Evolutionary conservation across 2,888 invertebrate species (phyloP).

Genomic region (Papilio elwesi): DNA sequence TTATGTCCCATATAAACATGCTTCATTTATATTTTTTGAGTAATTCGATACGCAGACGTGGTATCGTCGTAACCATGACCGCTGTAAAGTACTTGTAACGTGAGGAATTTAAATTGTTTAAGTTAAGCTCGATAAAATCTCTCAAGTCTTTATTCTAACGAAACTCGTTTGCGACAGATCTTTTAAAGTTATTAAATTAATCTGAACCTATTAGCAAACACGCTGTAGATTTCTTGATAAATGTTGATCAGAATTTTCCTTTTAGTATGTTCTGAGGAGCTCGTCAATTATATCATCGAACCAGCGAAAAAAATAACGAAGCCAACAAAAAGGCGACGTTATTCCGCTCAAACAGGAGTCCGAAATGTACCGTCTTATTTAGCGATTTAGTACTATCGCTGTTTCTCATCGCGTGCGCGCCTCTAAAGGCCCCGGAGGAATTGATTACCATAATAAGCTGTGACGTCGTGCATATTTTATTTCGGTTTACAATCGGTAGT

Average conservation of each 20-base stretch:
- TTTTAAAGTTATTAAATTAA: neutral
- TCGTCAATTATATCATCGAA: neutral
- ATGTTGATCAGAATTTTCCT: neutral
- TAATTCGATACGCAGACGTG: too few relatives aligned
- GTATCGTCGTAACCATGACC: neutral
- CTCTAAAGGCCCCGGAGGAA: conserved; percentile 39
- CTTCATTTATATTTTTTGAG: too few relatives aligned
- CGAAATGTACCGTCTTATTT: conserved; percentile 27
- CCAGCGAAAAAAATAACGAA: neutral
- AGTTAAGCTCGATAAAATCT: neutral
- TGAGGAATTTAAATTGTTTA: neutral
- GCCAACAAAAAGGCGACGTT: neutral
- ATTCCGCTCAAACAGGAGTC: conserved; percentile 31
- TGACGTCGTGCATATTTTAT: conserved; percentile 48
- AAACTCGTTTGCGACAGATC: neutral
- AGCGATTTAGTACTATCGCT: conserved; percentile 38
- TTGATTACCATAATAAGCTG: conserved; percentile 53
- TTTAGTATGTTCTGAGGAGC: neutral
- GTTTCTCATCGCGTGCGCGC: conserved; percentile 33
- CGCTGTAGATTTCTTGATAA: neutral
- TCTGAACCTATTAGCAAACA: neutral
- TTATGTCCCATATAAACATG: too few relatives aligned
- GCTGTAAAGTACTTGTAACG: neutral
- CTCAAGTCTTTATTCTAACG: neutral
- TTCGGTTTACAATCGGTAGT: conserved; percentile 40